Evolutionary conservation across 2,888 invertebrate genomes (phyloP), one percentile per base, ranked within the genome.

Genomic region (Hermaeophaga mercurialis): DNA sequence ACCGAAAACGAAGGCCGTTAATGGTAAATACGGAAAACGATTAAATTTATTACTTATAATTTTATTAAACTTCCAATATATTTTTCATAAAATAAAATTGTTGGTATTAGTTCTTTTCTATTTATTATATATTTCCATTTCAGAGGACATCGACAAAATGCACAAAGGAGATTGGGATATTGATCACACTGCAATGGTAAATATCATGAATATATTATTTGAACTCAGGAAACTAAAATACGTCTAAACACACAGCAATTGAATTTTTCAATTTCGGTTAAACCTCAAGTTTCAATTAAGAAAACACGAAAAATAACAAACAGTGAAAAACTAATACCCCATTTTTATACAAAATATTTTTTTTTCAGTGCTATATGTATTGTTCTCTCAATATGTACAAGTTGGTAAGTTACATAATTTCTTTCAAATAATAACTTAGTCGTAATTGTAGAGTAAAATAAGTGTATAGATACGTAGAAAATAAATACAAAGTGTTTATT

Each of bases 1-100:
- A 59, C 84, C 85, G 0, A 89, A 88, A 77, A 81, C 80, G 52
- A 82, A 83, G 64, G 80, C 77, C 2, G 78, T 80, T 43, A 79
- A 81, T 61, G 85, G 86, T 85, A 73, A n/a, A n/a, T n/a, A n/a
- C n/a, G n/a, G n/a, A n/a, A n/a, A n/a, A n/a, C n/a, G n/a, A n/a
- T n/a, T n/a, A n/a, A n/a, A n/a, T n/a, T n/a, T n/a, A n/a, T n/a
- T n/a, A n/a, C n/a, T n/a, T n/a, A n/a, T n/a, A n/a, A n/a, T n/a
- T n/a, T n/a, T n/a, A n/a, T n/a, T n/a, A n/a, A n/a, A n/a, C n/a
- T n/a, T n/a, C n/a, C n/a, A n/a, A n/a, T n/a, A n/a, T n/a, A n/a
- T n/a, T n/a, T n/a, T n/a, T n/a, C 9, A 3, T 4, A n/a, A 15
- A 36, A 1, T 7, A 17, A 4, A 11, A 5, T 24, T n/a, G n/a